phyloP scores from a whole-genome alignment of 2,888 invertebrate species.

The Cephus rjabovi region DNA sequence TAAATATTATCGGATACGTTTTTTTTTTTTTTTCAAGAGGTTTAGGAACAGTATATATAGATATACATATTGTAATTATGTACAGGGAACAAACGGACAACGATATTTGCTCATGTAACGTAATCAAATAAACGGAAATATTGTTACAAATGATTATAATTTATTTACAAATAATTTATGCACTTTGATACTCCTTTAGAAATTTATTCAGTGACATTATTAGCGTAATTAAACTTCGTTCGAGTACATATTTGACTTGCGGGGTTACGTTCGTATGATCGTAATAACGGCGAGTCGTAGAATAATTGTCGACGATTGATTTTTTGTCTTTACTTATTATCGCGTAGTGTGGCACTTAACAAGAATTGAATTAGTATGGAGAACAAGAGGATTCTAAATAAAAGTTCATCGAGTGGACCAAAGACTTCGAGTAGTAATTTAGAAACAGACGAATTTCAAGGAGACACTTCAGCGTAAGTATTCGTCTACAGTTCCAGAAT shows the following conservation, averaged over 20 bases:
- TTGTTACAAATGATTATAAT: constrained; percentile 34
- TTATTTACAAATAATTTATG: not conserved
- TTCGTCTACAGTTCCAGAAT: not conserved
- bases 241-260: not conserved
- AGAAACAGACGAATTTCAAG: not conserved
- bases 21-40: constrained; percentile 33
- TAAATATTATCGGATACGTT: constrained; percentile 10
- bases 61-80: constrained; percentile 50
- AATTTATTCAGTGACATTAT: not conserved
- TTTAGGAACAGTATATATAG: constrained; percentile 34
- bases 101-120: constrained; percentile 54
- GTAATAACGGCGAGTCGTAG: not conserved
- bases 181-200: not conserved
- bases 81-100: constrained; percentile 44
- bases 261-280: not conserved
- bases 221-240: not conserved
- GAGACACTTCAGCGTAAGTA: not conserved
- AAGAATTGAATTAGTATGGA: not conserved
- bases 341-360: not conserved
- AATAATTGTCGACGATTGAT: not conserved
- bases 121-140: constrained; percentile 50
- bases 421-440: not conserved
- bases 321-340: too few relatives aligned
- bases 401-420: not conserved
- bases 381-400: not conserved